phyloP scores from a whole-genome alignment of 2,888 invertebrate species.

The Melangyna quadrimaculata region DNA sequence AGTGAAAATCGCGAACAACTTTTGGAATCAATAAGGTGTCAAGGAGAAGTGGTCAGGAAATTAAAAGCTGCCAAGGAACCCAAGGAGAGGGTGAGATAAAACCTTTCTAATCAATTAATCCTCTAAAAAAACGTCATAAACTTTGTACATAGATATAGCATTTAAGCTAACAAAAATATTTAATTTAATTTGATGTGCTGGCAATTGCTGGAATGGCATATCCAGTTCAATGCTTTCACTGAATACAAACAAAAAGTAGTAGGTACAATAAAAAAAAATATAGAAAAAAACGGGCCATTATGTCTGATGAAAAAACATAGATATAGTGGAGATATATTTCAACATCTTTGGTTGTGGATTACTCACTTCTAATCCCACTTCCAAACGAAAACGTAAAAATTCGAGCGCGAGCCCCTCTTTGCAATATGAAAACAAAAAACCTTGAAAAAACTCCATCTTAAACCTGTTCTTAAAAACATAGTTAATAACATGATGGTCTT shows the following conservation, averaged over 20 bases:
- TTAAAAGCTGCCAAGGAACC: conserved; percentile 90
- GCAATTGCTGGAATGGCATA: conserved; percentile 35
- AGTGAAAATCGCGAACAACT: conserved; percentile 82
- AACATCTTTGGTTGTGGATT: conserved; percentile 32
- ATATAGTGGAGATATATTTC: conserved; percentile 48
- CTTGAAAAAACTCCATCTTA: conserved; percentile 37
- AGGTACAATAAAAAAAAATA: not conserved
- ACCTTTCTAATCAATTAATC: not conserved
- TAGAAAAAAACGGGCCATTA: conserved; percentile 36
- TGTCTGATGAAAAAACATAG: conserved; percentile 4
- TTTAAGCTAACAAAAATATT: not conserved
- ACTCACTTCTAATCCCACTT: conserved; percentile 42
- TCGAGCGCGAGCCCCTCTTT: conserved; percentile 43
- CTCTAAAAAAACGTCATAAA: not conserved
- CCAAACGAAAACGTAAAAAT: not conserved
- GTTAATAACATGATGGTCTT: not conserved
- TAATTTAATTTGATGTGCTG: conserved; percentile 53
- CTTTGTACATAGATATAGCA: not conserved
- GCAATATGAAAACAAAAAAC: conserved; percentile 6
- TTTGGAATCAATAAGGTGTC: conserved; percentile 85
- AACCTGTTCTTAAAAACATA: not conserved
- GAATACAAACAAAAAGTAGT: conserved; percentile 12
- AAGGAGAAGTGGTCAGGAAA: conserved; percentile 91
- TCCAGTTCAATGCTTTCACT: conserved; percentile 47
- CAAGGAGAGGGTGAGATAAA: conserved; percentile 85